A percentile compares a stretch with the other conserved stretches of the same genome.
These are phyloP conservation scores for Atherinosoma microstoma DNA, from an alignment of 2,797 vertebrate species.

Conservation along the genomic window DNA sequence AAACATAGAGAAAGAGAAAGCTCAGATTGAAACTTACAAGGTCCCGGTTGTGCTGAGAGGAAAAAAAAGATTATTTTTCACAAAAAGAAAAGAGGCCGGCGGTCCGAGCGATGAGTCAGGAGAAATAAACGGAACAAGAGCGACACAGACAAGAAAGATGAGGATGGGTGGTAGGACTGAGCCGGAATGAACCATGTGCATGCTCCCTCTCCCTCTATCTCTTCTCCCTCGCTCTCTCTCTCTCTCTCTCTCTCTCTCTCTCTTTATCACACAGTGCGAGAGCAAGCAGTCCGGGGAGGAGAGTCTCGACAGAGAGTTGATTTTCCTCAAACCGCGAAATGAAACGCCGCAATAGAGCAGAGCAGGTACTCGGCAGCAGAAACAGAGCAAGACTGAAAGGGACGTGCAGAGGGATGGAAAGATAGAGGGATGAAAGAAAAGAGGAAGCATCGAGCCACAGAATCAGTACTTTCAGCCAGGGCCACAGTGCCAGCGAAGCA, in stretches of 20 bases:
- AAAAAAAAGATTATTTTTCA: constrained; percentile 6
- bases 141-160: constrained; percentile 46
- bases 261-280: constrained; percentile 18
- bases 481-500: constrained; percentile 77
- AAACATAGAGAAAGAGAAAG: constrained; percentile 54
- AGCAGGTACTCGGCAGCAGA: constrained; percentile 33
- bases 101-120: constrained; percentile 22
- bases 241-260: constrained; percentile 20
- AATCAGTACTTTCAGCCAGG: constrained; percentile 58
- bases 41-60: constrained; percentile 33
- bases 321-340: constrained; percentile 44
- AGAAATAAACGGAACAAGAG: constrained; percentile 30
- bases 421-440: constrained; percentile 24
- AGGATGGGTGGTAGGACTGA: constrained; percentile 68
- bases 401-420: constrained; percentile 9
- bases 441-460: constrained; percentile 27
- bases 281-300: constrained; percentile 38
- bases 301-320: constrained; percentile 40
- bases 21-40: constrained; percentile 63
- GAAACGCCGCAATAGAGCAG: constrained; percentile 18
- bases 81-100: constrained; percentile 24
- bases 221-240: constrained; percentile 30
- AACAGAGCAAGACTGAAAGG: constrained; percentile 2
- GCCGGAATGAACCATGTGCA: constrained; percentile 77
- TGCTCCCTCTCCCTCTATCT: constrained; percentile 63